Conservation (phyloP, 2,113 vertebrate species). For the Pollimyrus isidori region DNA sequence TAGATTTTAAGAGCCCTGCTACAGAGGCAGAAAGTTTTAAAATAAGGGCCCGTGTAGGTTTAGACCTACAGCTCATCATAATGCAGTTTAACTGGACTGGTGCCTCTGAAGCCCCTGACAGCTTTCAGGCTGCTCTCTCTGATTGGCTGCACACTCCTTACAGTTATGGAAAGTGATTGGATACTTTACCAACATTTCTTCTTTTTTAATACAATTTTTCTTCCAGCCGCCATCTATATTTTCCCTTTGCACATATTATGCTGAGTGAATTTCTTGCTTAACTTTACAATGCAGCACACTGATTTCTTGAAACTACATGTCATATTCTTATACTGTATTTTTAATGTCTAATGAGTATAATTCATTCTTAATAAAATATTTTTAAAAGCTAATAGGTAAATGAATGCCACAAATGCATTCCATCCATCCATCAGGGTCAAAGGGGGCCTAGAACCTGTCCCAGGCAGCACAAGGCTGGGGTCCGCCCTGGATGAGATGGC, state of each 20-base stretch:
- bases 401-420: not conserved
- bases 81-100: not conserved
- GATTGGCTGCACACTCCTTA: not conserved
- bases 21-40: no score
- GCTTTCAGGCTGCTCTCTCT: not conserved
- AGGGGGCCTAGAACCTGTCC: not conserved
- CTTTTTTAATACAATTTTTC: not conserved
- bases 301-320: not conserved
- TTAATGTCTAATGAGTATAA: not conserved
- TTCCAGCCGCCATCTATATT: not conserved
- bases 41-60: not conserved
- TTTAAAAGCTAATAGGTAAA: not conserved
- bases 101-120: not conserved
- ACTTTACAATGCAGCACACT: not conserved
- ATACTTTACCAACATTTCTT: not conserved
- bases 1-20: no score
- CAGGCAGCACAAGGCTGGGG: not conserved
- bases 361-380: not conserved
- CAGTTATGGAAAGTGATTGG: not conserved
- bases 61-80: not conserved
- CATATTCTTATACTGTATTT: not conserved
- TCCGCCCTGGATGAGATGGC: not conserved
- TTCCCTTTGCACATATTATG: not conserved
- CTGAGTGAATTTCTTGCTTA: not conserved
- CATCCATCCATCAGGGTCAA: not conserved